Conservation (phyloP, 64 coral and sea anemone species). For the Pocillopora verrucosa region DNA sequence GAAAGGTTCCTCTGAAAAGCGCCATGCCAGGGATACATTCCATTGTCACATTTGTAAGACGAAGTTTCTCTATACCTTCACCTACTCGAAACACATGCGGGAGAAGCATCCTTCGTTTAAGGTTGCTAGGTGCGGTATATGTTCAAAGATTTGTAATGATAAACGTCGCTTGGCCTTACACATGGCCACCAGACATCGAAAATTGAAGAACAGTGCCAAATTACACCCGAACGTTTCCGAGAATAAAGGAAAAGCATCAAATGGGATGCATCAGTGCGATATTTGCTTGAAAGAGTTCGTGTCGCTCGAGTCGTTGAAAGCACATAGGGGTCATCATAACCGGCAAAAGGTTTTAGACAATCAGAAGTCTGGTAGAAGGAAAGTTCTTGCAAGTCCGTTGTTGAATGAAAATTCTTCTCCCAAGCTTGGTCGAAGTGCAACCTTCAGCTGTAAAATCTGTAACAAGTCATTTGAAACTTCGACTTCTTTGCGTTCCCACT, state of each 20-base stretch:
- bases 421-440: background rate
- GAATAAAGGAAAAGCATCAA: background rate
- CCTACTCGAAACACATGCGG: background rate
- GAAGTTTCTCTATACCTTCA: background rate
- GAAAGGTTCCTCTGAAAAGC: background rate
- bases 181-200: background rate
- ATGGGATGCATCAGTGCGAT: too few relatives aligned
- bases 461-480: background rate
- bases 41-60: slow-evolving; percentile 11
- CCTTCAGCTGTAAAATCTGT: background rate
- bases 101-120: background rate
- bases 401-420: too few relatives aligned
- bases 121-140: slow-evolving; percentile 15
- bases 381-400: too few relatives aligned
- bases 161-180: slow-evolving; percentile 12
- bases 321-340: too few relatives aligned
- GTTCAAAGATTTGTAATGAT: background rate
- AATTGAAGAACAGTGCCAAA: background rate
- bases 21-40: background rate
- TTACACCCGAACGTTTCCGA: background rate
- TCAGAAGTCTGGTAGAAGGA: too few relatives aligned
- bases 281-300: too few relatives aligned
- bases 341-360: too few relatives aligned
- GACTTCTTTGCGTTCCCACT: background rate
- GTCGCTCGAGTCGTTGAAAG: too few relatives aligned